A percentile compares a stretch with the other conserved stretches of the same genome.
Evolutionary conservation across 1,140 invertebrate genomes (phyloP).

Genomic region (Dreissena polymorpha): DNA sequence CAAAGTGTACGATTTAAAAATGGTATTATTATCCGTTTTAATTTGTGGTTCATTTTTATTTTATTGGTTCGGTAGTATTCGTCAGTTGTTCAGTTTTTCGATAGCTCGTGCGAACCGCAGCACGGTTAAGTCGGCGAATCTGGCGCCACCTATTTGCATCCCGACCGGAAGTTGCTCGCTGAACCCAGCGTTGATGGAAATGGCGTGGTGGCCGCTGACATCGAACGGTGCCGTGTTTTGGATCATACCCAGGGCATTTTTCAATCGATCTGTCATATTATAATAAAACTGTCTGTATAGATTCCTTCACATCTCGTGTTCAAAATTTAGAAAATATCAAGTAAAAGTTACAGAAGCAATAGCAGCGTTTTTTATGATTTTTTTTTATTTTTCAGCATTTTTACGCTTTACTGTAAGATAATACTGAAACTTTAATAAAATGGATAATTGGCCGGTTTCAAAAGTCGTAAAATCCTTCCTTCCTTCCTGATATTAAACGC

Average conservation of each 20-base stretch:
- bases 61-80: neutral
- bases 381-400: too few relatives aligned
- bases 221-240: conserved; percentile 66
- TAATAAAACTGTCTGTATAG: neutral
- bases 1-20: neutral
- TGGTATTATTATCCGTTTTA: neutral
- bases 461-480: too few relatives aligned
- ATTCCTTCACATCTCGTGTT: too few relatives aligned
- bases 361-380: too few relatives aligned
- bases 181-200: conserved; percentile 69
- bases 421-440: too few relatives aligned
- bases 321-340: too few relatives aligned
- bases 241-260: conserved; percentile 47
- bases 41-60: neutral
- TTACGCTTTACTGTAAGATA: too few relatives aligned
- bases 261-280: conserved; percentile 59
- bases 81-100: conserved; percentile 48
- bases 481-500: too few relatives aligned
- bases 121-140: conserved; percentile 60
- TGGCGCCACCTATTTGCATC: conserved; percentile 63
- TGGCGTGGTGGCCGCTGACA: conserved; percentile 69
- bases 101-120: conserved; percentile 60
- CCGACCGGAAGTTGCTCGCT: conserved; percentile 65
- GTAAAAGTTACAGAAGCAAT: too few relatives aligned
- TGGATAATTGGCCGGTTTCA: too few relatives aligned